Percentiles rank a stretch among this genome's conserved stretches.
These are phyloP conservation scores for Xestoiulus laeticollis DNA, from an alignment of 2,888 invertebrate species.

Conservation along the genomic window DNA sequence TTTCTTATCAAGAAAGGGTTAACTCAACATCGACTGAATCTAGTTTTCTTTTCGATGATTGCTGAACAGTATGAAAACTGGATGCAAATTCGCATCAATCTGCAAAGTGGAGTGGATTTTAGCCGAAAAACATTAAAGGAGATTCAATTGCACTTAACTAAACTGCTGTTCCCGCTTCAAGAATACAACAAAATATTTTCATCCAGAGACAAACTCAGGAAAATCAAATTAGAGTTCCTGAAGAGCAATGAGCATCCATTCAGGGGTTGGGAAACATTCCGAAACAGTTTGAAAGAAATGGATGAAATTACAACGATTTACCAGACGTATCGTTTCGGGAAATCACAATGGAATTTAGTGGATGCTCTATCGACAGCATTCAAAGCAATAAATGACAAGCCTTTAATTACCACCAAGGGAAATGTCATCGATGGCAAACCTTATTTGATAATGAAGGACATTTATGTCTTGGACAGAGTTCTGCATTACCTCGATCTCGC, in stretches of 20 bases:
- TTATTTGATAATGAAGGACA: conserved; percentile 13
- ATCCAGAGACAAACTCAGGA: background rate
- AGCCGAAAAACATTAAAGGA: background rate
- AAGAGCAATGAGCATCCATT: background rate
- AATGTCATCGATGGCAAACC: background rate
- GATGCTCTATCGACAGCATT: background rate
- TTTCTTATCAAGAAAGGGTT: background rate
- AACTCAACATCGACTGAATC: background rate
- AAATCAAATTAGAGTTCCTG: background rate
- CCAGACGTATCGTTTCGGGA: background rate
- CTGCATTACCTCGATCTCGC: background rate
- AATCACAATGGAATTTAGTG: background rate
- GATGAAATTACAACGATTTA: background rate
- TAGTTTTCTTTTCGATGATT: background rate
- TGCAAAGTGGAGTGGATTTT: background rate
- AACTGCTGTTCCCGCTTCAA: background rate
- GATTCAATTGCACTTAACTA: background rate
- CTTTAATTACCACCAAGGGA: background rate
- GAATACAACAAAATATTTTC: background rate
- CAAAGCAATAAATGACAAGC: background rate
- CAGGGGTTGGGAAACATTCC: background rate
- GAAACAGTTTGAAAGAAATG: background rate
- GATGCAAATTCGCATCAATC: background rate
- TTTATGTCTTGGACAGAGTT: background rate
- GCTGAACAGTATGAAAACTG: background rate